Conservation (phyloP, 1,140 invertebrate genomes). For the Trachymyrmex cornetzi region DNA sequence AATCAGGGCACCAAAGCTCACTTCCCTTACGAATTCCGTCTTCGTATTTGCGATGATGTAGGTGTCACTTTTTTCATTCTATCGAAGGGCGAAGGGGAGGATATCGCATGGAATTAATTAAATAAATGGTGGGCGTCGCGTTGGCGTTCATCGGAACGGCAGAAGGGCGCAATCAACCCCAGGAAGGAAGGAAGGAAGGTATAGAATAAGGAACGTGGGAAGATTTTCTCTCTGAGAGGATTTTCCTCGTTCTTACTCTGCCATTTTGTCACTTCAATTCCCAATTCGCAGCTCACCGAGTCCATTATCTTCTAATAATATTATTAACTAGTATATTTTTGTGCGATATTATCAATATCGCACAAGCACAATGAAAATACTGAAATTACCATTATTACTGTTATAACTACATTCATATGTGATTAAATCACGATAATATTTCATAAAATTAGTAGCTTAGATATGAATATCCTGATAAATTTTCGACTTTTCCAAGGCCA, state of each 20-base stretch:
- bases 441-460: background rate
- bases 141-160: constrained; percentile 17
- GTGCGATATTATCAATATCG: constrained; percentile 14
- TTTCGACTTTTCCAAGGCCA: background rate
- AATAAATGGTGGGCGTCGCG: constrained; percentile 68
- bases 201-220: constrained; percentile 27
- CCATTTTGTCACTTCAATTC: constrained; percentile 33
- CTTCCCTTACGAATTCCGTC: constrained; percentile 27
- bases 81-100: constrained; percentile 18
- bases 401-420: background rate
- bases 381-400: background rate
- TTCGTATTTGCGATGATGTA: constrained; percentile 15
- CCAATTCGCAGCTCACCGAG: constrained; percentile 4
- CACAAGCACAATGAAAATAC: background rate
- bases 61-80: constrained; percentile 23
- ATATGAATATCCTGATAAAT: background rate
- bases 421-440: background rate
- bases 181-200: constrained; percentile 56
- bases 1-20: constrained; percentile 3
- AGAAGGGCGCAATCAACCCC: constrained; percentile 48
- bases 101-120: constrained; percentile 71
- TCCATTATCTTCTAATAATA: constrained; percentile 48
- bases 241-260: constrained; percentile 19
- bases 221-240: background rate
- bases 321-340: constrained; percentile 2